A percentile compares a stretch with the other conserved stretches of the same genome.
Conservation (phyloP, 2,888 invertebrate species). For the Stegana nigrithorax region DNA sequence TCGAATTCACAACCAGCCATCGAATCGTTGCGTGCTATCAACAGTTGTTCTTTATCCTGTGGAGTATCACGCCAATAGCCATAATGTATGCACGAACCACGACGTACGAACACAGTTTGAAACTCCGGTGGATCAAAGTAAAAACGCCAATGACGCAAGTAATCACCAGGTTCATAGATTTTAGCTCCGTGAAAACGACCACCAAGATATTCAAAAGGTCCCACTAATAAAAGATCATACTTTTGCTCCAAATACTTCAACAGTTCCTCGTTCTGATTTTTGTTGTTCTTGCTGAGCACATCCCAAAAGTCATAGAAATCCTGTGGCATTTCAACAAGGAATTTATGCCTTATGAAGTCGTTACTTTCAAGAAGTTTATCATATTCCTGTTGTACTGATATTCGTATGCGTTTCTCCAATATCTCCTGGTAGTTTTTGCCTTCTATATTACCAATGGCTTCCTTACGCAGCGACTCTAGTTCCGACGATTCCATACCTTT, state of each 20-base stretch:
- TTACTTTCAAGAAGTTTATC: conserved; percentile 70
- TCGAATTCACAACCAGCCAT: conserved; percentile 77
- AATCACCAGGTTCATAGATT: conserved; percentile 73
- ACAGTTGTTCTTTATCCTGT: conserved; percentile 77
- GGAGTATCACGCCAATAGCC: conserved; percentile 92
- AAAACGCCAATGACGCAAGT: conserved; percentile 88
- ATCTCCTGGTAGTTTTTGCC: conserved; percentile 61
- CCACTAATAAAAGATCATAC: conserved; percentile 82
- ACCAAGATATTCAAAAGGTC: conserved; percentile 86
- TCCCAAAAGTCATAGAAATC: conserved; percentile 90
- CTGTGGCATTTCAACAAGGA: conserved; percentile 87
- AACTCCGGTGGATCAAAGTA: conserved; percentile 96
- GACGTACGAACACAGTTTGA: conserved; percentile 82
- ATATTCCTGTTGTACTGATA: conserved; percentile 64
- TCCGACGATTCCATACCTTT: too few relatives aligned
- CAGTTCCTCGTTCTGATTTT: conserved; percentile 67
- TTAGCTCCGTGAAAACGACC: conserved; percentile 72
- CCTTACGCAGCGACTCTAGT: conserved; percentile 46
- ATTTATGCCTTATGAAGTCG: conserved; percentile 78
- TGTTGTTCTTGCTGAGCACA: conserved; percentile 70
- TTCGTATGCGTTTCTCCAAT: conserved; percentile 53
- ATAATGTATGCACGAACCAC: conserved; percentile 81
- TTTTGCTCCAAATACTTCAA: conserved; percentile 73
- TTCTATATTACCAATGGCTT: conserved; percentile 55
- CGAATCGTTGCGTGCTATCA: conserved; percentile 80